Evolutionary conservation across 1,140 invertebrate genomes (phyloP), one percentile per base, ranked within the genome.

Genomic region (Penaeus chinensis): DNA sequence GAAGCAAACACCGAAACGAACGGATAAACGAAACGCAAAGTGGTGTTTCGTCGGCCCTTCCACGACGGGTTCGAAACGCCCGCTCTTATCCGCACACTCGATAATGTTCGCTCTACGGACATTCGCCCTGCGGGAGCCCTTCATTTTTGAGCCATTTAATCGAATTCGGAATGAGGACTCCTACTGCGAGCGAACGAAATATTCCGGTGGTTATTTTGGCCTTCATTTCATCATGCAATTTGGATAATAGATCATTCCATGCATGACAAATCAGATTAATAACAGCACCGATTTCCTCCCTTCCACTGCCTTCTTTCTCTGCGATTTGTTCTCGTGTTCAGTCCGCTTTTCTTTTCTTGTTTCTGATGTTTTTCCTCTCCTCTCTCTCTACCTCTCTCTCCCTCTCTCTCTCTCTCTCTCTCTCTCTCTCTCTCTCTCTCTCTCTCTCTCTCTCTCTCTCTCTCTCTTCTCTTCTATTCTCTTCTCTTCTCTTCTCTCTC

Each of bases 211-310:
- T 84, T 84, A 84, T 84, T 84, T 84, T 84, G 83, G 47, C 69
- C n/a, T 84, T 84, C 71, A 63, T 74, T 62, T 84, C 71, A 84
- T 84, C 83, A 84, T 84, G 83, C 83, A 84, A 77, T 84, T 84
- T 84, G 83, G 83, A 84, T 77, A 84, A 84, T 78, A 84, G 37
- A 84, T 84, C 83, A 78, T 32, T 19, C 83, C 83, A 84, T 84
- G 83, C 83, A 84, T 84, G 83, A 62, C 71, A 84, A 84, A 84
- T 84, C 54, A 54, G 42, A 54, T 63, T 42, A 60, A 77, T 77
- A 32, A 27, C 71, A 54, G 54, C 42, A 19, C 47, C 60, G 27
- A 42, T 11, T 61, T 42, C 37, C 83, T 54, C 61, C 32, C 37
- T 19, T 13, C 63, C 74, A n/a, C 74, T 62, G 60, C 63, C 47